Base-by-base conservation (phyloP, 2,888 invertebrate genomes). In the Merodon equestris region DNA sequence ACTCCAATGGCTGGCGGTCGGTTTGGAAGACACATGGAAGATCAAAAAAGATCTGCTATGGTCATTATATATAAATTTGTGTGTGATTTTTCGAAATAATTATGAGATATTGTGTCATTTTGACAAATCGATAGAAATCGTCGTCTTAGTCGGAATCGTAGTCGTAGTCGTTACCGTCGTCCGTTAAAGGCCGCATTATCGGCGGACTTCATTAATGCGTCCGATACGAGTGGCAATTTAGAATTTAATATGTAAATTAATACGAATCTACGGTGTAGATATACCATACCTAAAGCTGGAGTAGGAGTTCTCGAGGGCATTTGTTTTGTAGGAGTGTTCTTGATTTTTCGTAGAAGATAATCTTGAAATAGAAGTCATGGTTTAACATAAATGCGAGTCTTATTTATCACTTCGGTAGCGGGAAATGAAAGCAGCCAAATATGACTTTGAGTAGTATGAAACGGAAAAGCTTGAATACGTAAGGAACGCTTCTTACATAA, bases 91-190 rank as follows among this genome's bases (percentile, higher is more conserved):
- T 51, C 51, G 13, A 64, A 57, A 64, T 58, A 72, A 72, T 72
- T 72, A 72, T 72, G 58, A 72, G 57, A 72, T 53, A 72, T 72
- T 72, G 57, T 58, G 72, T 57, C 51, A 72, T 64, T 64, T 72
- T 72, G 72, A 72, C 72, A 72, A 72, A 72, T 72, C 72, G 72
- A 64, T 72, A 64, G 64, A 63, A 64, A 64, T 64, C 72, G 58
- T 58, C 63, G 63, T 71, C 15, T n/a, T n/a, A n/a, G 61, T 4
- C 27, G 27, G 2, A 27, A 7, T 27, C 27, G 27, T 27, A 4
- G 27, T 2, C 2, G 7, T 27, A 7, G 27, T 27, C 7, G 27
- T 27, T 27, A n/a, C n/a, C n/a, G n/a, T 61, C 54, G 54, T 50
- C 57, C 38, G 48, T 53, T 53, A 68, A 60, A 36, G 53, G 19